These are phyloP conservation scores for Oriolus oriolus DNA, from an alignment of 2,113 vertebrate genomes.

Conservation along the genomic window DNA sequence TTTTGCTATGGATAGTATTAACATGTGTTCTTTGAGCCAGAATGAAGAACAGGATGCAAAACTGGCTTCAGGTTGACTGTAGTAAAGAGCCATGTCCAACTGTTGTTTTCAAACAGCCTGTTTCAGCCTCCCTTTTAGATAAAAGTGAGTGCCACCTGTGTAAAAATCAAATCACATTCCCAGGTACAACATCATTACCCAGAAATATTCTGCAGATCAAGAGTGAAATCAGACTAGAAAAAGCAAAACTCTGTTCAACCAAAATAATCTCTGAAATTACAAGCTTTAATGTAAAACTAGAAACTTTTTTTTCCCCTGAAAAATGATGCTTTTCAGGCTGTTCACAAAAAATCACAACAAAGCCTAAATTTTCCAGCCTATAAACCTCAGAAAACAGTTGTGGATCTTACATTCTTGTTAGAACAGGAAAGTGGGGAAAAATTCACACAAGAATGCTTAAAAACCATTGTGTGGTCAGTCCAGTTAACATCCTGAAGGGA, in stretches of 20 bases:
- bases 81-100: background rate
- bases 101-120: background rate
- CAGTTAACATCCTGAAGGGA: background rate
- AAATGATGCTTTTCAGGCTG: background rate
- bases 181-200: background rate
- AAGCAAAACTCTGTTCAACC: background rate
- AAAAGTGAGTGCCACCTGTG: background rate
- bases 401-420: background rate
- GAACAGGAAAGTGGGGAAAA: background rate
- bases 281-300: background rate
- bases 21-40: background rate
- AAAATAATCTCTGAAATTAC: background rate
- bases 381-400: background rate
- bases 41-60: background rate
- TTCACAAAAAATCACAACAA: background rate
- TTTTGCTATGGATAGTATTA: background rate
- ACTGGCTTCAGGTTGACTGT: background rate
- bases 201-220: background rate
- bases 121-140: background rate
- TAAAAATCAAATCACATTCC: background rate
- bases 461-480: background rate
- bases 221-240: background rate
- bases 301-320: background rate
- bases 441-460: background rate
- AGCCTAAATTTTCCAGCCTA: background rate